A percentile compares a stretch with the other conserved stretches of the same genome.
Evolutionary conservation across 2,113 vertebrate genomes (phyloP).

Genomic region (Oreocharis arfaki): DNA sequence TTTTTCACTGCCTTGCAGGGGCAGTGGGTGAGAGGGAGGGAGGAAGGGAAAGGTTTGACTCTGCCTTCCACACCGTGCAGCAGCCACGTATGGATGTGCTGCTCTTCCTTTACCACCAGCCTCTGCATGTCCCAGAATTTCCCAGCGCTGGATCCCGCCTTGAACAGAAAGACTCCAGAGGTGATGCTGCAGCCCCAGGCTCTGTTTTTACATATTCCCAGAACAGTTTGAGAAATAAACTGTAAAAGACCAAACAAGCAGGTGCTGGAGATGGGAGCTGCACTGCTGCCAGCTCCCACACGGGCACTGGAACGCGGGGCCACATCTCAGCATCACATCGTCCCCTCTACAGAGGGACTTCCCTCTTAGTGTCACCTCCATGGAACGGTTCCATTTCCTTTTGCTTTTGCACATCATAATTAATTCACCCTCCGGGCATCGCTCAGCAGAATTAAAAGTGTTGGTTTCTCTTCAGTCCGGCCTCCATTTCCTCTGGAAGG

Average conservation of each 20-base stretch:
- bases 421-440: background rate
- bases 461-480: constrained; percentile 10
- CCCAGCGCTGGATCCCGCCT: background rate
- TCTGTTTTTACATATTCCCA: background rate
- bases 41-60: background rate
- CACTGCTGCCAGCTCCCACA: rapidly evolving
- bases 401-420: constrained; percentile 20
- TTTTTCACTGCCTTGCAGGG: background rate
- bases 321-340: background rate
- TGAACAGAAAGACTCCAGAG: background rate
- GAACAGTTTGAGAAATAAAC: background rate
- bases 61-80: background rate
- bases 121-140: background rate
- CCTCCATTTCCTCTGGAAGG: background rate
- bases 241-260: background rate
- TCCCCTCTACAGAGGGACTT: background rate
- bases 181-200: background rate
- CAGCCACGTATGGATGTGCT: background rate
- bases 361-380: background rate
- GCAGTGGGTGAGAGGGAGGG: background rate
- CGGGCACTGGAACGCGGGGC: background rate
- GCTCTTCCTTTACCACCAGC: background rate
- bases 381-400: background rate
- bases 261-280: background rate
- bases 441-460: constrained; percentile 49